Percentiles rank a stretch among this genome's conserved stretches.
Conservation (phyloP, 2,113 vertebrate species). For the Sylvia atricapilla region DNA sequence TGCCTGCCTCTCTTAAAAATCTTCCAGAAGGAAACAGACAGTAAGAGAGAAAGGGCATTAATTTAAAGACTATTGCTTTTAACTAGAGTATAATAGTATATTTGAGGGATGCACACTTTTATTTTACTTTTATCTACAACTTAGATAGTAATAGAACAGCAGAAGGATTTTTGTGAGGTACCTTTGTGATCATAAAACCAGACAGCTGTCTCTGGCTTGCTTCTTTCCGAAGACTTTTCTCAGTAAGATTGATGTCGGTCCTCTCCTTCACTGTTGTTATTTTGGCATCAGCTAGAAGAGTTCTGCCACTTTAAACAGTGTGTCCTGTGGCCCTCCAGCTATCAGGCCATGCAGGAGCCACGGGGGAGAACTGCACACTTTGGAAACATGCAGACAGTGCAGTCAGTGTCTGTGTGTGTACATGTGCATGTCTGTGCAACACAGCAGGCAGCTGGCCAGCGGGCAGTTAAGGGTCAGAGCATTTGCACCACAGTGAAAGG, state of each 20-base stretch:
- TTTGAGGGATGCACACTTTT: neutral
- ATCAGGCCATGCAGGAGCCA: neutral
- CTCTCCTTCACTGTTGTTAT: neutral
- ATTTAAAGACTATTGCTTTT: neutral
- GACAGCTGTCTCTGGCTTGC: neutral
- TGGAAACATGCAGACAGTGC: neutral
- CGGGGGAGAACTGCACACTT: neutral
- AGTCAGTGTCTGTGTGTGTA: neutral
- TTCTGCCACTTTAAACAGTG: neutral
- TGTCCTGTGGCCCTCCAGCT: neutral
- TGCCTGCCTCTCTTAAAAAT: neutral
- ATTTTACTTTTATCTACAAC: neutral
- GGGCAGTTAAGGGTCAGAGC: rapidly evolving
- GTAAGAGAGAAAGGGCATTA: neutral
- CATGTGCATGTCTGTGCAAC: rapidly evolving
- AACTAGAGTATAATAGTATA: neutral
- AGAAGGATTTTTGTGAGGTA: neutral
- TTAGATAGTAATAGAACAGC: neutral
- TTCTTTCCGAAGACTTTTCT: neutral
- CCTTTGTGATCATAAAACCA: neutral
- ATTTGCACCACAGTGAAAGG: neutral
- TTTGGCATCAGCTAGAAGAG: neutral
- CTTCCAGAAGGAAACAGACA: neutral
- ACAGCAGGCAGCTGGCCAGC: neutral
- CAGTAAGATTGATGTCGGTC: rapidly evolving